Conservation (phyloP, 2,888 invertebrate genomes). For the Eustalomyia histrio region DNA sequence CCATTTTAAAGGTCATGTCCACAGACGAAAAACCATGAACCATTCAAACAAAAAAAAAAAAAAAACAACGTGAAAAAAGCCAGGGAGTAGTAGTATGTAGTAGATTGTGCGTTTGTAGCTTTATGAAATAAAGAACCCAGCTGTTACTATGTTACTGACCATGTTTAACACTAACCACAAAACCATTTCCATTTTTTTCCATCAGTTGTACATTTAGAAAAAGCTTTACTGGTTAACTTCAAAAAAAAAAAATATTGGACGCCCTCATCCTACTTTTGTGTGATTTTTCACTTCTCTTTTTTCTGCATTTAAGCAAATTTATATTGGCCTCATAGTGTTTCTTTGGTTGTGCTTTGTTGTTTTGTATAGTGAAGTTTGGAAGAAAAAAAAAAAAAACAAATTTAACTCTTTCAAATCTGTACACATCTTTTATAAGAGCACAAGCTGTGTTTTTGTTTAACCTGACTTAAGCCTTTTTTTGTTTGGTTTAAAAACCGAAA, state of each 20-base stretch:
- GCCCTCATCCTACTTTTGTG: constrained; percentile 17
- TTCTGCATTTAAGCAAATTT: constrained; percentile 33
- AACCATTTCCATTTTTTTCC: constrained; percentile 44
- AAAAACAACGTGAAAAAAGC: constrained; percentile 16
- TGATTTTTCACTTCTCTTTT: not conserved
- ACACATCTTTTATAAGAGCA: constrained; percentile 41
- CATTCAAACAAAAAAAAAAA: constrained; percentile 24
- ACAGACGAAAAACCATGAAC: constrained; percentile 47
- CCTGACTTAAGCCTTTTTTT: constrained; percentile 33
- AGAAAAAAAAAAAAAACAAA: not conserved
- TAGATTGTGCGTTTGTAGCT: not conserved
- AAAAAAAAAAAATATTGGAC: constrained; percentile 1
- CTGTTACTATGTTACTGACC: constrained; percentile 61
- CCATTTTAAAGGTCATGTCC: constrained; percentile 64
- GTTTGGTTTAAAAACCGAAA: constrained; percentile 18
- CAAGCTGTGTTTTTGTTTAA: constrained; percentile 36
- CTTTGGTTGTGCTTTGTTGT: not conserved
- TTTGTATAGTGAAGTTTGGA: constrained; percentile 11
- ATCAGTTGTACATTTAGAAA: constrained; percentile 18
- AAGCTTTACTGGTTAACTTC: constrained; percentile 33
- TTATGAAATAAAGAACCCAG: constrained; percentile 49
- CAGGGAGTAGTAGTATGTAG: not conserved
- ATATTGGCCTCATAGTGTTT: constrained; percentile 31
- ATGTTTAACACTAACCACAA: constrained; percentile 61
- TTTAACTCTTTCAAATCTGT: constrained; percentile 45